Evolutionary conservation across 2,113 vertebrate species (phyloP), one percentile per base, ranked within the genome.

Genomic region (Triplophysa tibetana): DNA sequence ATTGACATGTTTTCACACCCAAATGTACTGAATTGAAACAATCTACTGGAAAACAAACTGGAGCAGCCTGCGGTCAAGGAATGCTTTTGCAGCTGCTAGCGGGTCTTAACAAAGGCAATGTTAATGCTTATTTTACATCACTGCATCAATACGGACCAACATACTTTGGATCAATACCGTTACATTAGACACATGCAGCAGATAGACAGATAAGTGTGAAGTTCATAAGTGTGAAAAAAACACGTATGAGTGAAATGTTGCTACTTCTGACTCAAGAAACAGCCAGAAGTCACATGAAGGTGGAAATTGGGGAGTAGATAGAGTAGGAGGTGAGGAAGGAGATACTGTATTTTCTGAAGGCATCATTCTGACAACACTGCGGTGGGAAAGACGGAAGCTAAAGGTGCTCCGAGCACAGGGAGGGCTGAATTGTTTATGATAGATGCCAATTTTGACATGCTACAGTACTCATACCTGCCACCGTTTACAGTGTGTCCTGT

Each of bases 361-460:
- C 62, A 66, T 54, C 75, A 65, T 54, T 77, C 75, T 77, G 52
- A 54, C 45, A 65, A 50, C 75, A 77, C 62, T 16, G n/a, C 52
- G 62, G 17, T 43, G 38, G 24, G 21, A 65, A 76, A n/a, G 9
- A 17, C 64, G 41, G 21, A n/a, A 24, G 72, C 21, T 75, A 73
- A 70, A 73, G 54, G 13, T 23, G 19, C 12, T 74, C 54, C n/a
- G 26, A 75, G 60, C 43, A 50, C 16, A 50, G 23, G 43, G 29
- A 50, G 73, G 50, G 23, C 43, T 12, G 23, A 64, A 52, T 21
- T 8, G 24, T 77, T 77, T 66, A 52, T 65, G 23, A 54, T 52
- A 12, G 61, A 65, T 23, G 41, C 19, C 26, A 77, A 33, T 76
- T 76, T 52, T 23, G 13, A 77, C 61, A 77, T 54, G 6, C 17